These are phyloP conservation scores for Haemorhous mexicanus DNA, from an alignment of 2,113 vertebrate genomes.

Conservation along the genomic window DNA sequence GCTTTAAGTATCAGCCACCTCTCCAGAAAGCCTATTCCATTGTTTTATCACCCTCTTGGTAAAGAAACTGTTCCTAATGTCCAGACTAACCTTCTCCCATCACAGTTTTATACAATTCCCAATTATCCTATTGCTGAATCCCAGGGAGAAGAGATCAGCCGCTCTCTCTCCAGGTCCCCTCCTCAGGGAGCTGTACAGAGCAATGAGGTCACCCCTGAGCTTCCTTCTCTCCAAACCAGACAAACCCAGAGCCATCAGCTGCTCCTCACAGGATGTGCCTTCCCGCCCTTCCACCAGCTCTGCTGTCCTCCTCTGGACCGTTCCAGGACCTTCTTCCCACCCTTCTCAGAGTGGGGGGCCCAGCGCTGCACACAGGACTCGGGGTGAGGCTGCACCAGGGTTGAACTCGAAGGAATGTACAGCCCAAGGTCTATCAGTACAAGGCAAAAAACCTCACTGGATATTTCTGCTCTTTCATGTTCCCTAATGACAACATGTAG, in stretches of 20 bases:
- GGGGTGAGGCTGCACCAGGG: rapidly evolving
- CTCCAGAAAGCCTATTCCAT: not conserved
- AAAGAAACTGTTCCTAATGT: not conserved
- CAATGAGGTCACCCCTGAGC: not conserved
- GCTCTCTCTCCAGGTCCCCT: rapidly evolving
- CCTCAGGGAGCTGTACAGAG: not conserved
- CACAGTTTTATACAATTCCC: not conserved
- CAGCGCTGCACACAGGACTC: not conserved
- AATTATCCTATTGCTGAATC: not conserved
- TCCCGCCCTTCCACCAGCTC: not conserved
- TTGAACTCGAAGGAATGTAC: not conserved
- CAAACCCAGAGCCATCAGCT: not conserved
- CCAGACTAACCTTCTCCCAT: not conserved
- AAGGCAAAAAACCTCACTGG: not conserved
- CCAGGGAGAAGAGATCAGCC: not conserved
- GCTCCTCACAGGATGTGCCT: not conserved
- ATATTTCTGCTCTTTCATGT: not conserved
- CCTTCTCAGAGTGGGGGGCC: not conserved
- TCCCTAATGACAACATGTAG: rapidly evolving
- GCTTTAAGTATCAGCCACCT: not conserved
- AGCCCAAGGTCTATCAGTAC: not conserved
- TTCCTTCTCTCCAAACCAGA: not conserved
- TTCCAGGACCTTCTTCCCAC: not conserved
- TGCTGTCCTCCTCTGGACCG: not conserved
- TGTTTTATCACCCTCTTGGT: not conserved